A percentile compares a stretch with the other conserved stretches of the same genome.
phyloP scores from a whole-genome alignment of 1,140 invertebrate genomes.

The Tetramorium alpestre region DNA sequence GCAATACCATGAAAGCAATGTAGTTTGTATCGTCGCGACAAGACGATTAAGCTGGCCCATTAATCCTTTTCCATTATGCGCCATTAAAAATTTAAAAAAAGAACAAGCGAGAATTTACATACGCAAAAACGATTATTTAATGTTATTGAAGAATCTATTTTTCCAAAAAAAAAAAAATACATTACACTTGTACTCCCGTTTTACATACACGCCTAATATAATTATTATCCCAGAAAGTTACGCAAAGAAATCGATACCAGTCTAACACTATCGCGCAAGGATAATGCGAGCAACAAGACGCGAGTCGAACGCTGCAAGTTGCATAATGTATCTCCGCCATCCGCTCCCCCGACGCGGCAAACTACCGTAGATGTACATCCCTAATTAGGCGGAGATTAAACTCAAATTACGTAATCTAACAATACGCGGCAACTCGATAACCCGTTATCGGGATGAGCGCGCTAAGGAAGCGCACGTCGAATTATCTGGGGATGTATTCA shows the following conservation, averaged over 20 bases:
- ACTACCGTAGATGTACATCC: conserved; percentile 25
- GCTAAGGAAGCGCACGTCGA: conserved; percentile 31
- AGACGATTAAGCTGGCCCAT: conserved; percentile 17
- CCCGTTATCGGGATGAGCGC: conserved; percentile 24
- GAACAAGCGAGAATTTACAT: background rate
- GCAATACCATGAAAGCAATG: background rate
- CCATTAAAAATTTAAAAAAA: background rate
- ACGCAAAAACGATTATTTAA: background rate
- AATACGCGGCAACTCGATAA: conserved; percentile 55
- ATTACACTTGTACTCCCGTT: background rate
- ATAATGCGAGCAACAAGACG: background rate
- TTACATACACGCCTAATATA: background rate
- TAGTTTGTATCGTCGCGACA: conserved; percentile 15
- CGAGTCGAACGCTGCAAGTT: background rate
- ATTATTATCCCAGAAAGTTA: background rate
- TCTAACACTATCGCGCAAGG: background rate
- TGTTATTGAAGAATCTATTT: background rate
- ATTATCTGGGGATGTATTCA: conserved; percentile 32
- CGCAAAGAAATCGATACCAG: background rate
- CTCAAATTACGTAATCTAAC: conserved; percentile 56
- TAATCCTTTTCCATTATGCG: background rate
- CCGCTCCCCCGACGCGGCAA: background rate
- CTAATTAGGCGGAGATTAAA: conserved; percentile 58
- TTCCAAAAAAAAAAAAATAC: background rate
- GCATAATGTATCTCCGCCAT: background rate